Conservation (phyloP, 2,797 vertebrate species). For the Urophycis tenuis region DNA sequence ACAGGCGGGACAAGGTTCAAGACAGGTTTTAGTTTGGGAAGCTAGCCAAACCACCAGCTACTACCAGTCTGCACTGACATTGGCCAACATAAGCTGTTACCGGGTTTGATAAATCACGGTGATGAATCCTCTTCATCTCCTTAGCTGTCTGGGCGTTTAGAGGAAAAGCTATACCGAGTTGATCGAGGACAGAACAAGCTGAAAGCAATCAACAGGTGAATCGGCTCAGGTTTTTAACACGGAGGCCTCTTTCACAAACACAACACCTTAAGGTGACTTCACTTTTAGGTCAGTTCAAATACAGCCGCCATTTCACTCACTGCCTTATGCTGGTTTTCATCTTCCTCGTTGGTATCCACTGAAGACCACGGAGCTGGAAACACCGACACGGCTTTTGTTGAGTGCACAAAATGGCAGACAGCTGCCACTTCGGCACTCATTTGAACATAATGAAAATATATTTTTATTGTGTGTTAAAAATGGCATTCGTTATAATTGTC, state of each 20-base stretch:
- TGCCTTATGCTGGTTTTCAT: background rate
- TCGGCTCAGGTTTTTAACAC: background rate
- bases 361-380: background rate
- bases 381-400: background rate
- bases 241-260: background rate
- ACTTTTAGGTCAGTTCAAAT: no score
- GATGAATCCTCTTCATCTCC: background rate
- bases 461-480: background rate
- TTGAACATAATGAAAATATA: background rate
- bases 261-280: background rate
- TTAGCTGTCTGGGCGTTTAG: background rate
- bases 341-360: background rate
- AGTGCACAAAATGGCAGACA: background rate
- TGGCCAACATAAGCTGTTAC: background rate
- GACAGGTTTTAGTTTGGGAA: background rate
- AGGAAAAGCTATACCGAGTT: background rate
- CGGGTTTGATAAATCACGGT: background rate
- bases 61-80: background rate
- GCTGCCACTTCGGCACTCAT: background rate
- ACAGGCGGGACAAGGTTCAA: background rate
- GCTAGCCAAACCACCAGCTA: background rate
- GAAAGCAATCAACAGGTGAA: background rate
- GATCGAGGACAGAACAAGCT: background rate
- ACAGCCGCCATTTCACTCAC: background rate
- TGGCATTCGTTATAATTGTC: background rate